Conservation (phyloP, 2,797 vertebrate species). For the Leptatherina wallacei region DNA sequence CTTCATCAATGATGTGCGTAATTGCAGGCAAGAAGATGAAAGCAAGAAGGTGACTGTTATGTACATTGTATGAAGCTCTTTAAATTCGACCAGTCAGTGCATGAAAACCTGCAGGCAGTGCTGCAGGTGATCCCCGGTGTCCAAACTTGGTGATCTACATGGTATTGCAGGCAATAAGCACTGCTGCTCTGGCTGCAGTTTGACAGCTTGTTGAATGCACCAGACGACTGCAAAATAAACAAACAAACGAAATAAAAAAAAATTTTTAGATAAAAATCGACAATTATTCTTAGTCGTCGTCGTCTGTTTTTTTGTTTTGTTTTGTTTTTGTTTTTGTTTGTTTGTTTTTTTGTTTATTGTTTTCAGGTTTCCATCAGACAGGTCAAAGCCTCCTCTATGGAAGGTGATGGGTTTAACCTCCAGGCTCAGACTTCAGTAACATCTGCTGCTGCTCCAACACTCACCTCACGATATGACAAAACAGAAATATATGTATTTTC, state of each 20-base stretch:
- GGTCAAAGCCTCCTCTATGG: constrained; percentile 10
- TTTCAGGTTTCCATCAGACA: constrained; percentile 68
- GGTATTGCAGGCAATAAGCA: background rate
- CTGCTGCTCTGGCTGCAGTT: background rate
- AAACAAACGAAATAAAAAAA: no score
- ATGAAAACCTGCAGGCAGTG: constrained; percentile 21
- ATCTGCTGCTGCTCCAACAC: background rate
- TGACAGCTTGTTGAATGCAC: background rate
- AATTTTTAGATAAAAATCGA: no score
- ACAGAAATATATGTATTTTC: background rate
- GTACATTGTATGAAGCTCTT: background rate
- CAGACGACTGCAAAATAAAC: no score
- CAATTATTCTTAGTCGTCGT: no score
- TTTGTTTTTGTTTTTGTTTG: no score
- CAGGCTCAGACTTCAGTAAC: constrained; percentile 19
- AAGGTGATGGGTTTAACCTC: constrained; percentile 24
- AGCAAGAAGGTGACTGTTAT: constrained; percentile 3
- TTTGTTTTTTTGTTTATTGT: background rate
- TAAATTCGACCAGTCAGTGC: background rate
- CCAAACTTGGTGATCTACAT: constrained; percentile 32
- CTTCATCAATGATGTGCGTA: constrained; percentile 33
- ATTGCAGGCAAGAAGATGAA: constrained; percentile 13
- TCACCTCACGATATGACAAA: background rate
- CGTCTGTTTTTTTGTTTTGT: no score
- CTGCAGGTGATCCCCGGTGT: constrained; percentile 22